phyloP scores from a whole-genome alignment of 2,888 invertebrate species.

The Spodoptera littoralis region DNA sequence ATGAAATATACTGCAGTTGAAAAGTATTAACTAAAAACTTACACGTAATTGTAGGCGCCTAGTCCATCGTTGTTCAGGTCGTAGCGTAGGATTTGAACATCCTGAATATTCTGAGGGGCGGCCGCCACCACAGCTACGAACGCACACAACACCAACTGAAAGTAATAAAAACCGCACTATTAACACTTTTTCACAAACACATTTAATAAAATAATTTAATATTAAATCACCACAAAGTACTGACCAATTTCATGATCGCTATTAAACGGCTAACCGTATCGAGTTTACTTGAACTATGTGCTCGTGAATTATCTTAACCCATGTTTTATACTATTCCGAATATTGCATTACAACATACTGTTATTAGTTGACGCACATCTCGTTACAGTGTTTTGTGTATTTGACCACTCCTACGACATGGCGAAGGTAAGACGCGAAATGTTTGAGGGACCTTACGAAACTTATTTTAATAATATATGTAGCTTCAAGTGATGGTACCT shows the following conservation, averaged over 20 bases:
- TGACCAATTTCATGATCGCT: conserved; percentile 77
- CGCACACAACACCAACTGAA: conserved; percentile 81
- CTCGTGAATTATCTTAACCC: conserved; percentile 69
- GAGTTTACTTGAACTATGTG: conserved; percentile 72
- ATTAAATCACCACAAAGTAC: conserved; percentile 55
- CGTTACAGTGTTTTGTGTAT: conserved; percentile 78
- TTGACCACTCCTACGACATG: conserved; percentile 72
- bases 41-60: conserved; percentile 78
- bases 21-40: conserved; percentile 41
- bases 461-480: conserved; percentile 68
- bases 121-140: conserved; percentile 75
- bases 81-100: conserved; percentile 72
- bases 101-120: conserved; percentile 74
- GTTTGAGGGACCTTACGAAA: conserved; percentile 76
- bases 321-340: conserved; percentile 80
- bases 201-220: conserved; percentile 7
- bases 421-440: conserved; percentile 71
- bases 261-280: conserved; percentile 63
- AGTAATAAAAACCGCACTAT: conserved; percentile 51
- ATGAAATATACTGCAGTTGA: no score
- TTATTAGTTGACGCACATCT: conserved; percentile 73
- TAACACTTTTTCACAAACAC: conserved; percentile 44
- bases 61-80: conserved; percentile 79
- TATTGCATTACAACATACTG: conserved; percentile 77
- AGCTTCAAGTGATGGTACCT: conserved; percentile 57